Conservation (phyloP, 2,113 vertebrate species). For the Eolophus roseicapilla region DNA sequence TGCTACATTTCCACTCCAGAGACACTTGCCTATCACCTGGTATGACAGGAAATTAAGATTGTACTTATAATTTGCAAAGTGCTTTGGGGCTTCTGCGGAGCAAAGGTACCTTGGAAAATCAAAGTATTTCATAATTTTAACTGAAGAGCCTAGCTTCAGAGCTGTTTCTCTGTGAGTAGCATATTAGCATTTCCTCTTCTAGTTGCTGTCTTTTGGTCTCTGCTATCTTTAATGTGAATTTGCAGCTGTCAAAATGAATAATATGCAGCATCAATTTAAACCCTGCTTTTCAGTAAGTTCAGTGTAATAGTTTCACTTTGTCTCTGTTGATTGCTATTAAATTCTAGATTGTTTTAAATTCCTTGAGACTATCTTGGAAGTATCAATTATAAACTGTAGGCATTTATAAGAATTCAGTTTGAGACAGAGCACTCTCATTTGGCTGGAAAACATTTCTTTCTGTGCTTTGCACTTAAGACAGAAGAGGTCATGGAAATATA, state of each 20-base stretch:
- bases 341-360: slow-evolving; percentile 78
- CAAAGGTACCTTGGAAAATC: slow-evolving; percentile 49
- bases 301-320: slow-evolving; percentile 75
- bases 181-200: slow-evolving; percentile 74
- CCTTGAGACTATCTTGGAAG: slow-evolving; percentile 69
- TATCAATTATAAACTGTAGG: slow-evolving; percentile 74
- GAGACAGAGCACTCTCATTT: slow-evolving; percentile 50
- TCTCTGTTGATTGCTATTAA: slow-evolving; percentile 81
- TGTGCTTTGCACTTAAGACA: slow-evolving; percentile 8
- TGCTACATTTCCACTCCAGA: neutral
- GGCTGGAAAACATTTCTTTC: slow-evolving; percentile 22
- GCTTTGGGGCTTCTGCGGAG: neutral
- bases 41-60: neutral
- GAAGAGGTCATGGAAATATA: slow-evolving; percentile 25
- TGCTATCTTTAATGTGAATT: slow-evolving; percentile 79
- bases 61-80: neutral
- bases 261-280: slow-evolving; percentile 79
- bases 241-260: slow-evolving; percentile 83
- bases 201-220: slow-evolving; percentile 60
- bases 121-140: slow-evolving; percentile 65
- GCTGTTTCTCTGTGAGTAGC: slow-evolving; percentile 72
- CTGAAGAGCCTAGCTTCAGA: slow-evolving; percentile 66
- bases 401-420: slow-evolving; percentile 73
- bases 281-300: slow-evolving; percentile 73
- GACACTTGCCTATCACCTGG: neutral